phyloP scores from a whole-genome alignment of 1,140 invertebrate genomes.

The Camponotus pennsylvanicus region DNA sequence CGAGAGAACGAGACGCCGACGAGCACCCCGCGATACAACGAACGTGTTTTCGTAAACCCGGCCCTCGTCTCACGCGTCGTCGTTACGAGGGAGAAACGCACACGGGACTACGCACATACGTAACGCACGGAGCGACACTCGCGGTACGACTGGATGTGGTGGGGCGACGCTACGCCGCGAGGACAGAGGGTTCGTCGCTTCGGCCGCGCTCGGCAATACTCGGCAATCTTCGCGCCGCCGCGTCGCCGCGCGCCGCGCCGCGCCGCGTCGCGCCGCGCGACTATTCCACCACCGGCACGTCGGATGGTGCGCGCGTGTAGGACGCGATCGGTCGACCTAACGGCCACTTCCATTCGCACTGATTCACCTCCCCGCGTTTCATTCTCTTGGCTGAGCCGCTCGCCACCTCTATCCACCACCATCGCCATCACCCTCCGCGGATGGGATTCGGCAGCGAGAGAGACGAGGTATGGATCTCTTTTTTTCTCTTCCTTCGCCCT shows the following conservation, averaged over 20 bases:
- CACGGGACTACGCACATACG: conserved; percentile 66
- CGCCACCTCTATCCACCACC: conserved; percentile 59
- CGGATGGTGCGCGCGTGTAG: conserved; percentile 43
- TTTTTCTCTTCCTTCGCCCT: background rate
- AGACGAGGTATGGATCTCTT: conserved; percentile 31
- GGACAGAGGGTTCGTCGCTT: conserved; percentile 78
- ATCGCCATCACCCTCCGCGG: conserved; percentile 7
- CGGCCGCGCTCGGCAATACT: conserved; percentile 69
- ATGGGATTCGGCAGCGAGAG: conserved; percentile 46
- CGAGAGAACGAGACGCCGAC: conserved; percentile 2
- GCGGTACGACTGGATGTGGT: conserved; percentile 82
- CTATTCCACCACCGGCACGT: conserved; percentile 62
- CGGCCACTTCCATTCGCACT: conserved; percentile 73
- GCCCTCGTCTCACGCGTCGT: conserved; percentile 5
- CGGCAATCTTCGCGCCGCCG: conserved; percentile 68
- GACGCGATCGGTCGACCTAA: conserved; percentile 67
- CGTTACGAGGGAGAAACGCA: conserved; percentile 51
- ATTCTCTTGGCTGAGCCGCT: conserved; percentile 21
- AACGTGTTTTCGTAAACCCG: conserved; percentile 12
- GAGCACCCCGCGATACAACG: background rate
- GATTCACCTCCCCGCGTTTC: conserved; percentile 64
- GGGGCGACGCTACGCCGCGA: conserved; percentile 75
- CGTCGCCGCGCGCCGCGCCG: conserved; percentile 74
- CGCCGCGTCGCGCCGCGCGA: conserved; percentile 26
- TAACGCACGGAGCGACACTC: conserved; percentile 77